These are phyloP conservation scores for Agelaius tricolor DNA, from an alignment of 2,113 vertebrate genomes.

Conservation along the genomic window DNA sequence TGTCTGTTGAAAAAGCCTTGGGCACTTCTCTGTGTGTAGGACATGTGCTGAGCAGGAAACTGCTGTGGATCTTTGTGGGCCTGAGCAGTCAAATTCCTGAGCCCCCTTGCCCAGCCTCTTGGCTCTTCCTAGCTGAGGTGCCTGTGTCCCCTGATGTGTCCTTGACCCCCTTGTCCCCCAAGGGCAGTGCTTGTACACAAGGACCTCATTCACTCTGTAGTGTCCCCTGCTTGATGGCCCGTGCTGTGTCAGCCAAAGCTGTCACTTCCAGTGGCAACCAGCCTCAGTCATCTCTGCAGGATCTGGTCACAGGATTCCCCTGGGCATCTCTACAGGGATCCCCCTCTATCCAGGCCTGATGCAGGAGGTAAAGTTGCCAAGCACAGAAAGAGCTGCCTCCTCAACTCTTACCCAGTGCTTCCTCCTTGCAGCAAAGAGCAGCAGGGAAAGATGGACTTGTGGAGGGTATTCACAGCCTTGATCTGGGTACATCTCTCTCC, in stretches of 20 bases:
- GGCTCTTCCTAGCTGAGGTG: neutral
- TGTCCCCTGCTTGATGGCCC: neutral
- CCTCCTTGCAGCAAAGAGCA: neutral
- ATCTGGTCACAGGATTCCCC: accelerated
- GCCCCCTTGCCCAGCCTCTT: neutral
- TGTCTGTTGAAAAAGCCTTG: neutral
- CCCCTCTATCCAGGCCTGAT: accelerated
- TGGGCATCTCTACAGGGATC: too few species aligned
- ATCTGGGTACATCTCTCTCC: too few species aligned
- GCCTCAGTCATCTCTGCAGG: too few species aligned
- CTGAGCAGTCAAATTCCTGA: neutral
- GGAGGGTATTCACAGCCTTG: neutral
- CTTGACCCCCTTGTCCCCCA: neutral
- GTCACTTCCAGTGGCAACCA: neutral
- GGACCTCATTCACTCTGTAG: too few species aligned
- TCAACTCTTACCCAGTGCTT: neutral
- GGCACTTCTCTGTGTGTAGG: too few species aligned
- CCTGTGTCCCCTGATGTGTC: accelerated
- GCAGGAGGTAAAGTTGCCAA: too few species aligned
- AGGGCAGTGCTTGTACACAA: accelerated
- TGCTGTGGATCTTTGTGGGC: neutral
- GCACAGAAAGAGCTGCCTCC: accelerated
- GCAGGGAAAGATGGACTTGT: neutral
- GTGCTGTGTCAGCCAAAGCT: neutral
- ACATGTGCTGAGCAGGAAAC: accelerated